phyloP scores from a whole-genome alignment of 2,797 vertebrate species.

The Spheniscus humboldti region DNA sequence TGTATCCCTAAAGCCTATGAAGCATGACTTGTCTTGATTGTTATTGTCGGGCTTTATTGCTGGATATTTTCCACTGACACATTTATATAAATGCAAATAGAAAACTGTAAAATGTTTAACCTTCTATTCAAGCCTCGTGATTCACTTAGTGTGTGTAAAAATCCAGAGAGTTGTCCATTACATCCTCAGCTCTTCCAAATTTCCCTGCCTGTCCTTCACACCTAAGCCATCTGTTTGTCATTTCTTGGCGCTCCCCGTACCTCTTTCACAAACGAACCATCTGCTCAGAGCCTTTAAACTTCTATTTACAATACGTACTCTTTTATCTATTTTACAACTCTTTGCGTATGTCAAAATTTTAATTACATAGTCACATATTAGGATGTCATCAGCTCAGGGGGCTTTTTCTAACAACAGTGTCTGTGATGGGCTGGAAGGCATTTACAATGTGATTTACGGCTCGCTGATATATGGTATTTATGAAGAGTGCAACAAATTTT shows the following conservation, averaged over 20 bases:
- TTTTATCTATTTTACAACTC: constrained; percentile 61
- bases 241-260: constrained; percentile 54
- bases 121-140: not conserved
- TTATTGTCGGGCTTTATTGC: not conserved
- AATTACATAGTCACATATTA: constrained; percentile 57
- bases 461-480: constrained; percentile 10
- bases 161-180: not conserved
- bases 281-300: constrained; percentile 69
- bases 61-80: not conserved
- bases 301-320: constrained; percentile 53
- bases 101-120: not conserved
- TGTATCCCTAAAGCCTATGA: not conserved
- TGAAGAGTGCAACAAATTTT: constrained; percentile 53
- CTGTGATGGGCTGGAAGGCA: constrained; percentile 14
- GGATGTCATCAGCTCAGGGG: constrained; percentile 29
- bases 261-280: constrained; percentile 65
- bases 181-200: not conserved
- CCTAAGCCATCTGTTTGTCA: constrained; percentile 67
- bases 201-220: constrained; percentile 42
- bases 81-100: not conserved
- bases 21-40: not conserved
- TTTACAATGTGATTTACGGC: constrained; percentile 25
- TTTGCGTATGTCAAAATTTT: constrained; percentile 69
- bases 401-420: not conserved
- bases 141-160: not conserved